Conservation (phyloP, 2,888 invertebrate genomes). For the Geotrupes spiniger region DNA sequence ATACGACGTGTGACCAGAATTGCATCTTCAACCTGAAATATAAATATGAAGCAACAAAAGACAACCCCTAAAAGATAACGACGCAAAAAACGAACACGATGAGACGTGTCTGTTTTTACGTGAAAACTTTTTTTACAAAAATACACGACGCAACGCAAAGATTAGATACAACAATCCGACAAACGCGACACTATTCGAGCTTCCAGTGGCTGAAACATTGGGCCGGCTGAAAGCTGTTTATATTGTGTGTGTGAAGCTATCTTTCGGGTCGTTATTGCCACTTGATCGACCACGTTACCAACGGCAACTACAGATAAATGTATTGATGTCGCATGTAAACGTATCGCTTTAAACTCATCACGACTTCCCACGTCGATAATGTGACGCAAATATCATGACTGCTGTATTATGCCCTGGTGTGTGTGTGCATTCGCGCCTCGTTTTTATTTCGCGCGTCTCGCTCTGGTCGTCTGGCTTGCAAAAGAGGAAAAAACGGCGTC, state of each 20-base stretch:
- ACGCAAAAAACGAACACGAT: slow-evolving; percentile 1
- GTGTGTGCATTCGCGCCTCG: not conserved
- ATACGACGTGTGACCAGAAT: no score
- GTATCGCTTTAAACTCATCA: slow-evolving; percentile 23
- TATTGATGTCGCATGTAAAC: slow-evolving; percentile 29
- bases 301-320: slow-evolving; percentile 32
- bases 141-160: not conserved
- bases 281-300: slow-evolving; percentile 32
- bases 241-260: slow-evolving; percentile 25
- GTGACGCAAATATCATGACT: slow-evolving; percentile 19
- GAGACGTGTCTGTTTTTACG: no score
- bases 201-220: slow-evolving; percentile 10
- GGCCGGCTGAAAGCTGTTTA: slow-evolving; percentile 16
- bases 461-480: no score
- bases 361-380: slow-evolving; percentile 23
- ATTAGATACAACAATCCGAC: slow-evolving; percentile 7
- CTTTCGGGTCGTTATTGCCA: slow-evolving; percentile 32
- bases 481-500: no score
- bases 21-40: no score
- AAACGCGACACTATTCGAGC: not conserved
- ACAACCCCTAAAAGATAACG: not conserved
- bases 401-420: no score
- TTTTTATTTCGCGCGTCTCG: no score
- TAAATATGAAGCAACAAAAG: no score
- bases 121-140: no score